Evolutionary conservation across 2,113 vertebrate species (phyloP).

Genomic region (Elaphurus davidianus): DNA sequence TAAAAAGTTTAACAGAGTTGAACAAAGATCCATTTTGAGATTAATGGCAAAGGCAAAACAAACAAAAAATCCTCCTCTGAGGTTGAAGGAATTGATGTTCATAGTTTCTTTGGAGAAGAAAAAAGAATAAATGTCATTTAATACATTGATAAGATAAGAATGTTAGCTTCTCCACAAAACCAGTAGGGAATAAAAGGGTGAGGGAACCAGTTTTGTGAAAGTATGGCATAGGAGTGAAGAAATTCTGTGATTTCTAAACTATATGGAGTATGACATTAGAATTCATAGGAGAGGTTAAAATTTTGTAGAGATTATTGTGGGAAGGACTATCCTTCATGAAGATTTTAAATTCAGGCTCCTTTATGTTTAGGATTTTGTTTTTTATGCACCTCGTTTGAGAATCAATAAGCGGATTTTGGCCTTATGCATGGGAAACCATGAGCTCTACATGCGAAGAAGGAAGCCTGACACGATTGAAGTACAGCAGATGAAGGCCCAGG

Average conservation of each 20-base stretch:
- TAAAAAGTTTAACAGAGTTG: neutral
- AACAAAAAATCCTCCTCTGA: neutral
- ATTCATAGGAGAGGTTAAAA: neutral
- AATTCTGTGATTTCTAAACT: neutral
- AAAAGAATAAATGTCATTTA: neutral
- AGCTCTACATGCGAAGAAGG: constrained; percentile 97
- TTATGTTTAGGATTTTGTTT: constrained; percentile 94
- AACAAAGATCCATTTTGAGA: neutral
- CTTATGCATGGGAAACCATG: constrained; percentile 98
- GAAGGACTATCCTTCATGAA: neutral
- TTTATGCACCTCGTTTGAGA: constrained; percentile 96
- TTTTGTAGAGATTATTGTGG: neutral
- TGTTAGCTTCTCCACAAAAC: neutral
- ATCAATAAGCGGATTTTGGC: constrained; percentile 98
- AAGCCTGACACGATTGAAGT: constrained; percentile 99
- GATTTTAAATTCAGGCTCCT: constrained; percentile 51
- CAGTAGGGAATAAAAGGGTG: neutral
- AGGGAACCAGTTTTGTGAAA: neutral
- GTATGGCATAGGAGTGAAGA: neutral
- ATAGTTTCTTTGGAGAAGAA: constrained; percentile 1
- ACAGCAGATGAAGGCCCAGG: constrained; percentile 99
- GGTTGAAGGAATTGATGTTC: neutral
- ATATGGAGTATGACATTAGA: neutral
- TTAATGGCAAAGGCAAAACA: neutral
- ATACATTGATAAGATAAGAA: neutral